A percentile compares a stretch with the other conserved stretches of the same genome.
phyloP scores from a whole-genome alignment of 2,888 invertebrate species.

The Hirtodrosophila trivittata region DNA sequence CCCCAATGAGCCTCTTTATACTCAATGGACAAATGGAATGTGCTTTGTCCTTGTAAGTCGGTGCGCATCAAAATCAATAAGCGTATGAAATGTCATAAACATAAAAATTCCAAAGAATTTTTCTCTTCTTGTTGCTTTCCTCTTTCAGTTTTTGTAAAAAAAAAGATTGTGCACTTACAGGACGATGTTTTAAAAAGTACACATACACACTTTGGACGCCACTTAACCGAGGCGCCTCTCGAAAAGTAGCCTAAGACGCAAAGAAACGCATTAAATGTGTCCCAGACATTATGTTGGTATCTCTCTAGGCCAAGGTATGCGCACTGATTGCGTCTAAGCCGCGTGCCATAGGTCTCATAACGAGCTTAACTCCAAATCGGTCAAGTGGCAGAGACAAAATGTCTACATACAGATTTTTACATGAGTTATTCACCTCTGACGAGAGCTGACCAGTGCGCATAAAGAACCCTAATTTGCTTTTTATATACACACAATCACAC shows the following conservation, averaged over 20 bases:
- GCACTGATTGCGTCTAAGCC: slow-evolving; percentile 55
- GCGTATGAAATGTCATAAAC: slow-evolving; percentile 66
- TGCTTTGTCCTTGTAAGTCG: slow-evolving; percentile 36
- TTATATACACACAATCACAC: slow-evolving; percentile 1
- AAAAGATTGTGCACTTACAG: slow-evolving; percentile 6
- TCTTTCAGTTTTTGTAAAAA: slow-evolving; percentile 10
- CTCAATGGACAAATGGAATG: slow-evolving; percentile 16
- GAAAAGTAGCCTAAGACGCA: slow-evolving; percentile 13
- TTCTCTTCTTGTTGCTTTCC: slow-evolving; percentile 3
- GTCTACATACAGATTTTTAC: slow-evolving; percentile 7
- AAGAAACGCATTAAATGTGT: slow-evolving; percentile 12
- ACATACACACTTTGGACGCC: slow-evolving; percentile 11
- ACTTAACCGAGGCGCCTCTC: slow-evolving; percentile 16
- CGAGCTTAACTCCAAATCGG: slow-evolving; percentile 60
- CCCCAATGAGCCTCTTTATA: slow-evolving; percentile 12
- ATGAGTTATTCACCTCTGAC: slow-evolving; percentile 15
- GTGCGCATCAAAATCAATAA: slow-evolving; percentile 68
- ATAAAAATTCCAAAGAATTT: slow-evolving; percentile 44
- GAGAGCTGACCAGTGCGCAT: slow-evolving; percentile 4
- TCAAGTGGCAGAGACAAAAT: slow-evolving; percentile 4
- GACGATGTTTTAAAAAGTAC: background rate
- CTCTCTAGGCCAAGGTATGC: slow-evolving; percentile 32
- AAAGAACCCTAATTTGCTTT: slow-evolving; percentile 28
- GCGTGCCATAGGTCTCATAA: slow-evolving; percentile 51
- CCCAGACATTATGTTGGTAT: slow-evolving; percentile 2